These are phyloP conservation scores for Drosophila peninsularis DNA, from an alignment of 2,888 invertebrate genomes.

Conservation along the genomic window DNA sequence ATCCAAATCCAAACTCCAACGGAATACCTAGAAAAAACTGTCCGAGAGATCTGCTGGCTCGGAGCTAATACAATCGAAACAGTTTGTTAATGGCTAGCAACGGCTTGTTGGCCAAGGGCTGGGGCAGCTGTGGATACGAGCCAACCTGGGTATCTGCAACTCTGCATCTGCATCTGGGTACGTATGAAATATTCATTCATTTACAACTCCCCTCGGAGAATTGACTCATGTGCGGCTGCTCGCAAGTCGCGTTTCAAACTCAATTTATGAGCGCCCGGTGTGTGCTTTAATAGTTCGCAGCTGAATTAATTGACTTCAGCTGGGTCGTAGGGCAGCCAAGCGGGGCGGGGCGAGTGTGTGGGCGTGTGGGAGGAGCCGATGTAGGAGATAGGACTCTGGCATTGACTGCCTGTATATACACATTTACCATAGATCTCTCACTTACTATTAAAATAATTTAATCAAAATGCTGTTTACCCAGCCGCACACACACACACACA, in stretches of 20 bases:
- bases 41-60: slow-evolving; percentile 49
- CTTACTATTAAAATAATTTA: slow-evolving; percentile 79
- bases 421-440: slow-evolving; percentile 71
- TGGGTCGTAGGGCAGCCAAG: slow-evolving; percentile 8
- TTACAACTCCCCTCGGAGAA: slow-evolving; percentile 74
- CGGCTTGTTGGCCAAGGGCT: slow-evolving; percentile 7
- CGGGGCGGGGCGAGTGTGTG: not conserved
- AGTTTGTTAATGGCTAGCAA: slow-evolving; percentile 24
- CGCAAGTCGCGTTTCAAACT: slow-evolving; percentile 66
- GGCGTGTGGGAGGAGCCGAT: not conserved
- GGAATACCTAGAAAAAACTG: slow-evolving; percentile 26
- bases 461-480: slow-evolving; percentile 72
- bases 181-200: slow-evolving; percentile 80
- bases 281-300: slow-evolving; percentile 80
- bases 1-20: slow-evolving; percentile 30
- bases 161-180: slow-evolving; percentile 50
- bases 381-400: not conserved
- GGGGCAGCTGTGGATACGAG: not conserved
- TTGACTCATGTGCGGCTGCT: slow-evolving; percentile 67
- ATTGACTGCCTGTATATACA: slow-evolving; percentile 43
- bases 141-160: slow-evolving; percentile 17
- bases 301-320: slow-evolving; percentile 79
- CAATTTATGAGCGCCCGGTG: slow-evolving; percentile 80
- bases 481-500: slow-evolving; percentile 14
- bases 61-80: slow-evolving; percentile 55